phyloP scores from a whole-genome alignment of 1,140 invertebrate species.

The Scaptomyza hsui region DNA sequence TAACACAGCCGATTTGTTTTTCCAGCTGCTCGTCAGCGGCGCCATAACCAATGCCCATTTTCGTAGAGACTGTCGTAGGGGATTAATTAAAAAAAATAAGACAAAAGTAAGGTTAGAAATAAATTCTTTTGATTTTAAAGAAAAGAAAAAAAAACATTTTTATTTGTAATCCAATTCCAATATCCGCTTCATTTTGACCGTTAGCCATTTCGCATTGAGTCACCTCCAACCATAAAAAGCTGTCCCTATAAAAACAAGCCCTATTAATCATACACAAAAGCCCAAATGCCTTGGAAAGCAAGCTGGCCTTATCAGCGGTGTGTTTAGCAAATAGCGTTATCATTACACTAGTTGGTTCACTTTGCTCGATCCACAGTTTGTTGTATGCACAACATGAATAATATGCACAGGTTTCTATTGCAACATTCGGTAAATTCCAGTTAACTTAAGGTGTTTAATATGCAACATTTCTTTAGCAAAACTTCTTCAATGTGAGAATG shows the following conservation, averaged over 20 bases:
- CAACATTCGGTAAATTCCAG: conserved; percentile 42
- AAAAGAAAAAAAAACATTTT: no score
- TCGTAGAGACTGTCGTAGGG: conserved; percentile 1
- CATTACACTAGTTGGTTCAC: conserved; percentile 42
- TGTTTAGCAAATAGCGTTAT: conserved; percentile 78
- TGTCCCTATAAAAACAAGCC: not conserved
- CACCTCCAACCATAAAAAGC: conserved; percentile 11
- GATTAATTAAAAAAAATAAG: conserved; percentile 1
- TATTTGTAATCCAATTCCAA: not conserved
- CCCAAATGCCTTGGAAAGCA: conserved; percentile 1
- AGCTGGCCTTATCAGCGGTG: conserved; percentile 57
- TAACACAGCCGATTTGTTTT: conserved; percentile 88
- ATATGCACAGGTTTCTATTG: conserved; percentile 42
- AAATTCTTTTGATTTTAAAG: no score
- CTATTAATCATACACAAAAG: conserved; percentile 27
- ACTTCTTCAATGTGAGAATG: no score
- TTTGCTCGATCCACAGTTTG: conserved; percentile 12
- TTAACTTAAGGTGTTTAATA: not conserved
- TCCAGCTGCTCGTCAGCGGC: conserved; percentile 85
- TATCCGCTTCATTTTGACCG: not conserved
- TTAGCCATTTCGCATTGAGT: conserved; percentile 10
- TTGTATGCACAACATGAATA: conserved; percentile 61
- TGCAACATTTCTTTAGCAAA: no score
- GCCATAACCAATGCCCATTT: conserved; percentile 76
- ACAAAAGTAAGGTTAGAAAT: not conserved